These are phyloP conservation scores for Conistra vaccinii DNA, from an alignment of 2,888 invertebrate genomes.

Conservation along the genomic window DNA sequence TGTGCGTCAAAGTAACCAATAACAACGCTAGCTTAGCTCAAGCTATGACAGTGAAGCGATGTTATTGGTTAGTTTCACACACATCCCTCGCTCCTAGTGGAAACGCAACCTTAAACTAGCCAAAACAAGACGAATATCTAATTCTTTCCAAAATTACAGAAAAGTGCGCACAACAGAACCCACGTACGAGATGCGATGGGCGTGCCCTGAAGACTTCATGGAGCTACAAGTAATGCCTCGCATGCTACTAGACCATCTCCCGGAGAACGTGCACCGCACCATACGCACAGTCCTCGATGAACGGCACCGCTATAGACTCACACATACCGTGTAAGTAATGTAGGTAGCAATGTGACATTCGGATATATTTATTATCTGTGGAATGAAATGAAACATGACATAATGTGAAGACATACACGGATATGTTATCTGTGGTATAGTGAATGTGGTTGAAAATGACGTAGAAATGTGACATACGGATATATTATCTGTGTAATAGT, in stretches of 20 bases:
- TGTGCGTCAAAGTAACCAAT: too few species aligned
- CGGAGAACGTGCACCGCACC: constrained; percentile 94
- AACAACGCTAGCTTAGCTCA: too few species aligned
- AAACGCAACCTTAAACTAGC: too few species aligned
- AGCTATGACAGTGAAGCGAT: too few species aligned
- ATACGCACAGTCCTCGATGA: constrained; percentile 92
- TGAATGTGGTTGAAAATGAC: background rate
- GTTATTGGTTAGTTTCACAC: too few species aligned
- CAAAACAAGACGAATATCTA: constrained; percentile 4
- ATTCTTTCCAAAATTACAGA: constrained; percentile 74
- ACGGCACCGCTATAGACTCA: constrained; percentile 84
- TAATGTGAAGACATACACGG: background rate
- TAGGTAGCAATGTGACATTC: constrained; percentile 30
- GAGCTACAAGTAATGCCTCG: constrained; percentile 96
- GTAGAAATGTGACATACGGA: background rate
- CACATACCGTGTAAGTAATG: constrained; percentile 78
- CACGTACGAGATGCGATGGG: constrained; percentile 95
- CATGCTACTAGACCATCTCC: constrained; percentile 96
- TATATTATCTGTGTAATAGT: constrained; percentile 24
- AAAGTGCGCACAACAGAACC: constrained; percentile 92
- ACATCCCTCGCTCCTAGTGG: too few species aligned
- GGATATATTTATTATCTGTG: background rate
- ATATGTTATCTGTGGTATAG: constrained; percentile 10
- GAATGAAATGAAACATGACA: background rate
- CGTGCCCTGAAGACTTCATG: constrained; percentile 94